Base-by-base conservation (phyloP, 2,888 invertebrate species). In the Drosophila anomalata region DNA sequence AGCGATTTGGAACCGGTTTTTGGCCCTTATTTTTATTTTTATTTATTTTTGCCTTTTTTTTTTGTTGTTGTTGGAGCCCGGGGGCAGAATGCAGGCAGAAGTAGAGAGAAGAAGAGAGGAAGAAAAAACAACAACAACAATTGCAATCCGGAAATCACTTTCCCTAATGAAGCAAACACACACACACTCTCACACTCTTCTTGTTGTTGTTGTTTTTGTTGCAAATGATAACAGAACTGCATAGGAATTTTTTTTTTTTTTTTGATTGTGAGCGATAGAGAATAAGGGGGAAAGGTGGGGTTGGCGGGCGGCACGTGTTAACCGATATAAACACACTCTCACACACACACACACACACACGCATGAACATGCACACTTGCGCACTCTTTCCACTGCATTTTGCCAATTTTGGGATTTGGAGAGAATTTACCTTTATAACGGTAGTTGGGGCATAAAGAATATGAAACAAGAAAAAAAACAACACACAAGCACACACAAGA, bases 61-160 rank as follows among this genome's bases (percentile, higher is more conserved):
- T 12, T 39, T 7, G 20, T 36, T 47, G 17, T 24, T 24, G 36
- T 12, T 36, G 2, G 14, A 33, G 41, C 33, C 39, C 17, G n/a
- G 44, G 9, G 50, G 39, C 44, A 44, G 33, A 33, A 52, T 33
- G 36, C 17, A 17, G 29, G 26, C 42, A 31, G 20, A 20, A 5
- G 54, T 9, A 11, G 17, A 6, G 5, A 8, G 9, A 20, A 3
- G 44, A 68, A 26, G 39, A 46, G 17, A 50, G 2, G 14, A 48
- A 36, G 17, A 29, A 24, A 47, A 46, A 55, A 46, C 20, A 52
- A 73, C 17, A 55, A 63, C 39, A 60, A 57, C 48, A 65, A 55
- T 63, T 80, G 80, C 79, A 77, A 71, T 76, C 54, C 69, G 60
- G 69, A 69, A 70, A 70, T 70, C 80, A 86, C 81, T 81, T 87